Base-by-base conservation (phyloP, 2,113 vertebrate genomes). In the Burhinus bistriatus region DNA sequence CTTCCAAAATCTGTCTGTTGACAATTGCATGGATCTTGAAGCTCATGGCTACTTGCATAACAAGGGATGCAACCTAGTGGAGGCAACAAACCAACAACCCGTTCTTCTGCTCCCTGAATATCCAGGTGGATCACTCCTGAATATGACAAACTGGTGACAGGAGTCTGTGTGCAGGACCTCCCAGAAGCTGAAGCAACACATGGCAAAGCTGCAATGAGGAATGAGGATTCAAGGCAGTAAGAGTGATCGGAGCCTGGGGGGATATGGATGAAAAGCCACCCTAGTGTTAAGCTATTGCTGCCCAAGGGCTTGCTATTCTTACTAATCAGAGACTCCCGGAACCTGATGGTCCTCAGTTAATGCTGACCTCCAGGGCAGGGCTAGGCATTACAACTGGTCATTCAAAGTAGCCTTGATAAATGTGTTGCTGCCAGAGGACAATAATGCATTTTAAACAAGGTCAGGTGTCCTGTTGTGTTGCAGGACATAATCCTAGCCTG, bases 401-500 rank as follows among this genome's bases (percentile, higher is more conserved):
- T 70, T 94, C 84, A 69, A 85, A 77, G 59, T 9, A 81, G 71
- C 70, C 89, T 65, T 90, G 87, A 90, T 79, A 93, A 95, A 95
- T 59, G 75, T 29, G 19, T 8, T 88, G 64, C 78, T 91, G 93
- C 71, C 82, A 91, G 78, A 90, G 81, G 87, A 95, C 65, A 88
- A 69, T 54, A 80, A 83, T 55, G 61, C 40, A 75, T 88, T 90
- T 86, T 80, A 91, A 94, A 88, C 44, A 91, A 85, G 87, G 91
- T 62, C 71, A 73, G 45, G 45, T 61, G 65, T 69, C 38, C 81
- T 76, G 66, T 73, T 85, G 75, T 11, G 51, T 69, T 42, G 87
- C 51, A 73, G 75, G 66, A 91, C 68, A 52, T 36, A 77, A 79
- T 85, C 89, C 71, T 21, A 47, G 54, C 47, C 77, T n/a, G 38